A percentile compares a stretch with the other conserved stretches of the same genome.
Evolutionary conservation across 2,113 vertebrate species (phyloP).

Genomic region (Tor tambroides): DNA sequence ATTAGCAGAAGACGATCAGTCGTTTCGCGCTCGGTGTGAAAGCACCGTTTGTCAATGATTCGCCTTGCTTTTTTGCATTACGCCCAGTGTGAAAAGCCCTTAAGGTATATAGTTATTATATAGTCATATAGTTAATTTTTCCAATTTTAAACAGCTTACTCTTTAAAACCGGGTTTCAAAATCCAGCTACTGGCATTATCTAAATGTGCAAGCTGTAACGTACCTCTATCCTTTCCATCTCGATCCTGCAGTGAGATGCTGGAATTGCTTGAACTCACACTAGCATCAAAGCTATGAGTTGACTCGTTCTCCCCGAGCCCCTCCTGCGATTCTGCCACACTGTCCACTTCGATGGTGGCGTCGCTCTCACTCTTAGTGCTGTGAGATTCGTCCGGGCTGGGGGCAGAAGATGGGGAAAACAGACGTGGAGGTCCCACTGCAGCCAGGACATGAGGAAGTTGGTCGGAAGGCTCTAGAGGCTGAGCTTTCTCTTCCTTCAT

Average conservation of each 20-base stretch:
- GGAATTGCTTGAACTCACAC: constrained; percentile 79
- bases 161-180: not conserved
- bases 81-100: no score
- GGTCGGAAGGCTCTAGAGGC: constrained; percentile 31
- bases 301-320: constrained; percentile 82
- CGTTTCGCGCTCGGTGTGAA: no score
- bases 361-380: constrained; percentile 79
- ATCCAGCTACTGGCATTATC: no score
- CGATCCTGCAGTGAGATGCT: constrained; percentile 79
- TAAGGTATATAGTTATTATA: no score
- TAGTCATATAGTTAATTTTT: not conserved
- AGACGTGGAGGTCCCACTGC: constrained; percentile 68
- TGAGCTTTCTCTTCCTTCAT: constrained; percentile 64
- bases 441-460: constrained; percentile 63
- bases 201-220: not conserved
- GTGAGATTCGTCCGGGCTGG: constrained; percentile 82
- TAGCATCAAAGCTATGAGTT: constrained; percentile 84
- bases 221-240: constrained; percentile 85
- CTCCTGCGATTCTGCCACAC: constrained; percentile 83
- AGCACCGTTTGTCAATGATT: no score
- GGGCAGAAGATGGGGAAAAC: constrained; percentile 67
- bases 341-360: constrained; percentile 85
- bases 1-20: no score
- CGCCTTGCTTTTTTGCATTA: no score
- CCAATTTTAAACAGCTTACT: not conserved